A percentile compares a stretch with the other conserved stretches of the same genome.
phyloP scores from a whole-genome alignment of 2,113 vertebrate species.

The Periophthalmodon schlosseri region DNA sequence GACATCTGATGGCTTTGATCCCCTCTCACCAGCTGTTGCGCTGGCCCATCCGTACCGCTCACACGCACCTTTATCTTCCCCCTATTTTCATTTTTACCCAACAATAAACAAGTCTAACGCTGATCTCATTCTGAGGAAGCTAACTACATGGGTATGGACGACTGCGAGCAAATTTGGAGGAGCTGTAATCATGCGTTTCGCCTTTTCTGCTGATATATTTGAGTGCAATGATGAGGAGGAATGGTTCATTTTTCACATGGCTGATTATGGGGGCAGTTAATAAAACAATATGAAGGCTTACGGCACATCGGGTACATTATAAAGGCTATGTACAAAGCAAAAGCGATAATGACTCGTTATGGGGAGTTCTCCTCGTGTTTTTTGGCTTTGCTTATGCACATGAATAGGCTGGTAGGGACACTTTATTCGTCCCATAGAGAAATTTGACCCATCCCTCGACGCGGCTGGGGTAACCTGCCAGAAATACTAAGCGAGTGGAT shows the following conservation, averaged over 20 bases:
- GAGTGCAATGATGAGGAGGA: slow-evolving; percentile 11
- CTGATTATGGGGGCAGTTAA: slow-evolving; percentile 12
- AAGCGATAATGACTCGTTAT: not conserved
- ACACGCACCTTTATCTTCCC: slow-evolving; percentile 11
- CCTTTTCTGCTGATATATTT: slow-evolving; percentile 36
- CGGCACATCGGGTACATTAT: slow-evolving; percentile 19
- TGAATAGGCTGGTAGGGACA: not conserved
- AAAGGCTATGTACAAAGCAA: not conserved
- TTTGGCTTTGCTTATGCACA: not conserved
- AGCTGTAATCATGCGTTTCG: slow-evolving; percentile 17
- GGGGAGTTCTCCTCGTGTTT: not conserved
- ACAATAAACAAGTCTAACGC: slow-evolving; percentile 1
- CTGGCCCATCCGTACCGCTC: slow-evolving; percentile 46
- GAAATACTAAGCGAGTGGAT: too few relatives aligned
- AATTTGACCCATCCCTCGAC: too few relatives aligned
- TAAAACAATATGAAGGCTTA: slow-evolving; percentile 17
- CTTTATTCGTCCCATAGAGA: too few relatives aligned
- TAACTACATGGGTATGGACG: slow-evolving; percentile 1
- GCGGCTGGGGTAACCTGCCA: too few relatives aligned
- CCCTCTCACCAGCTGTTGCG: slow-evolving; percentile 67
- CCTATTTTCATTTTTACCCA: slow-evolving; percentile 5
- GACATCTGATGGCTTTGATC: slow-evolving; percentile 73
- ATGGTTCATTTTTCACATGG: slow-evolving; percentile 41
- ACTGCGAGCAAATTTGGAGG: not conserved
- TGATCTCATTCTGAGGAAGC: not conserved